Conservation (phyloP, 2,888 invertebrate species). For the Ferrisia virgata region DNA sequence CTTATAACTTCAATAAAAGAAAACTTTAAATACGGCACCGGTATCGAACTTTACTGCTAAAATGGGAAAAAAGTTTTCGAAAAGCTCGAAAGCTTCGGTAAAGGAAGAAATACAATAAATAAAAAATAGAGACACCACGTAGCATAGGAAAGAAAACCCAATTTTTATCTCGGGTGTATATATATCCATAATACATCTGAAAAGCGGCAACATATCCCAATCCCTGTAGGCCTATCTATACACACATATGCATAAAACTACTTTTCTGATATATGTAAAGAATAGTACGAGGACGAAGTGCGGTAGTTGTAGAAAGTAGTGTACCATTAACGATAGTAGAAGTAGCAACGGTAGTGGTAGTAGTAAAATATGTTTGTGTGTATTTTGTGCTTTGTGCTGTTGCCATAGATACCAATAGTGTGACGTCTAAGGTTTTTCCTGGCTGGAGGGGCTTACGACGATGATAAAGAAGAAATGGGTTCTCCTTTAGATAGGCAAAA, state of each 20-base stretch:
- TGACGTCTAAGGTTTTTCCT: constrained; percentile 42
- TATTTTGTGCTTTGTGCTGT: constrained; percentile 44
- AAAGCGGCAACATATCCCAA: constrained; percentile 44
- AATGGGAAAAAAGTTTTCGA: constrained; percentile 36
- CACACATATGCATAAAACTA: constrained; percentile 45
- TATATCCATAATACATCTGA: constrained; percentile 44
- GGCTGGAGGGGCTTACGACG: constrained; percentile 35
- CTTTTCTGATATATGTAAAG: constrained; percentile 45
- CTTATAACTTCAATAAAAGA: constrained; percentile 29
- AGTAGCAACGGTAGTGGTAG: neutral
- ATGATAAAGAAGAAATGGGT: constrained; percentile 44
- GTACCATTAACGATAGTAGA: constrained; percentile 36
- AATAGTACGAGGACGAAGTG: constrained; percentile 26
- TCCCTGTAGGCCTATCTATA: constrained; percentile 45
- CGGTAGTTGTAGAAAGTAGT: constrained; percentile 39
- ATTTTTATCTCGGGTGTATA: constrained; percentile 44
- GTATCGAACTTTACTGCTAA: constrained; percentile 27
- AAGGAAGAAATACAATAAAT: constrained; percentile 20
- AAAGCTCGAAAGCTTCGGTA: constrained; percentile 22
- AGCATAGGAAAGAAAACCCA: constrained; percentile 37
- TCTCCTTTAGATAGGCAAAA: constrained; percentile 39
- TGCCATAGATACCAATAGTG: constrained; percentile 44
- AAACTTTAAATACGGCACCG: constrained; percentile 16
- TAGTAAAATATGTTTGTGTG: constrained; percentile 29
- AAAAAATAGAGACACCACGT: constrained; percentile 36